These are phyloP conservation scores for Eristalis pertinax DNA, from an alignment of 2,888 invertebrate genomes.

Conservation along the genomic window DNA sequence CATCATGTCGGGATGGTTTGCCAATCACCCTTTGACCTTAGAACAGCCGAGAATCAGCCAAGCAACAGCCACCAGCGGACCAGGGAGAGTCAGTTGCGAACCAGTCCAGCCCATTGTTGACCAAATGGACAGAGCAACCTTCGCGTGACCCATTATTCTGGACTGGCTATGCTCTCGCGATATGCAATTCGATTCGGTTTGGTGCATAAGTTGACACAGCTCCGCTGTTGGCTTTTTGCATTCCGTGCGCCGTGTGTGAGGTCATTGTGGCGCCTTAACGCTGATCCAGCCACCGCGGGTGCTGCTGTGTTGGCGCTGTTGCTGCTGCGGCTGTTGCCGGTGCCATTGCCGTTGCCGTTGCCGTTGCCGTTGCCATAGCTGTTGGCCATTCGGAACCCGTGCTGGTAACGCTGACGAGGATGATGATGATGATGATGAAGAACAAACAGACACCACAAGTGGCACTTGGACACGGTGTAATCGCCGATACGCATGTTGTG, in stretches of 20 bases:
- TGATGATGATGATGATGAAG: constrained; percentile 59
- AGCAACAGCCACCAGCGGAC: neutral
- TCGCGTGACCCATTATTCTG: constrained; percentile 47
- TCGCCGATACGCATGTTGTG: constrained; percentile 71
- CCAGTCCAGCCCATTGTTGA: constrained; percentile 8
- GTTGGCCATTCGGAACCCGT: constrained; percentile 29
- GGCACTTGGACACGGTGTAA: constrained; percentile 70
- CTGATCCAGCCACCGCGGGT: constrained; percentile 45
- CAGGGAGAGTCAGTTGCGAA: neutral
- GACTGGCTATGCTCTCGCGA: constrained; percentile 20
- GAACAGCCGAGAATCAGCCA: neutral
- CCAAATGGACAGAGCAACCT: constrained; percentile 34
- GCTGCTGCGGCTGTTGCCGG: constrained; percentile 9
- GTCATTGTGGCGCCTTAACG: constrained; percentile 70
- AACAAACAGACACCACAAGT: constrained; percentile 69
- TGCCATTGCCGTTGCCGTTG: neutral
- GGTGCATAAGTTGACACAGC: constrained; percentile 39
- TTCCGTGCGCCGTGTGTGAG: constrained; percentile 34
- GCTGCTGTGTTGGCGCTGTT: constrained; percentile 20
- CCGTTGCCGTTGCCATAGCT: neutral
- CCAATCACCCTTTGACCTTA: constrained; percentile 41
- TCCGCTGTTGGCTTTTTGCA: constrained; percentile 37
- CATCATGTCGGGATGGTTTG: constrained; percentile 31
- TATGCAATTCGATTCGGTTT: constrained; percentile 36
- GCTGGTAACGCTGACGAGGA: neutral